phyloP scores from a whole-genome alignment of 2,113 vertebrate species.

The Dermatemys mawii region DNA sequence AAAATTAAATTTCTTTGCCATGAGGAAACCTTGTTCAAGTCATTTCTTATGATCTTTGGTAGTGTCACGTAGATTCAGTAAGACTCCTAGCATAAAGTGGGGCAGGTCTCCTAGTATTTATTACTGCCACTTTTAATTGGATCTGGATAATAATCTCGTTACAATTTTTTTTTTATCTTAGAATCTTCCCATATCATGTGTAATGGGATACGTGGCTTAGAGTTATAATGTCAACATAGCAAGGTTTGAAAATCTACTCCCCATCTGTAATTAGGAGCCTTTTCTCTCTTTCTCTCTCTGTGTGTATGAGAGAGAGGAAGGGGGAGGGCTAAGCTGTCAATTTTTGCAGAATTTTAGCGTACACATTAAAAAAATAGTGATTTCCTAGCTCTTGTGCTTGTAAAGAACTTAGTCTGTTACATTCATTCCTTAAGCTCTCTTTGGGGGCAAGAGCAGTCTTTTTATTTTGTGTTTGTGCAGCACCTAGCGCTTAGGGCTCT shows the following conservation, averaged over 20 bases:
- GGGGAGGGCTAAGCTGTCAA: background rate
- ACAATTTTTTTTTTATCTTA: constrained; percentile 21
- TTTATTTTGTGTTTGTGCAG: background rate
- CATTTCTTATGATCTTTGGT: constrained; percentile 56
- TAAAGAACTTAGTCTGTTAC: constrained; percentile 39
- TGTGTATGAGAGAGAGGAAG: background rate
- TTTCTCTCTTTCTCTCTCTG: background rate
- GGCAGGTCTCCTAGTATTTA: constrained; percentile 48
- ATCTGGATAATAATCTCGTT: constrained; percentile 25
- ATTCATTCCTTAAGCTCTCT: background rate
- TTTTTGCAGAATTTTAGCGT: background rate
- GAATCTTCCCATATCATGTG: background rate
- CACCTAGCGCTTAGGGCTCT: too few relatives aligned
- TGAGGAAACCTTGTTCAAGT: constrained; percentile 4
- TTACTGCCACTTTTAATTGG: constrained; percentile 36
- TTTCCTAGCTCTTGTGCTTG: constrained; percentile 45
- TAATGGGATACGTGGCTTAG: background rate
- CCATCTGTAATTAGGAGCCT: constrained; percentile 12
- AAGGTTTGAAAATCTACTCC: constrained; percentile 26
- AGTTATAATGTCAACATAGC: background rate
- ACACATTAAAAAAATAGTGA: background rate
- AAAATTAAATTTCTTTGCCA: constrained; percentile 59
- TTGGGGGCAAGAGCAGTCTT: background rate
- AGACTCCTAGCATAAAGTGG: background rate
- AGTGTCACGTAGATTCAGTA: constrained; percentile 12